A percentile compares a stretch with the other conserved stretches of the same genome.
These are phyloP conservation scores for Furnarius figulus DNA, from an alignment of 2,113 vertebrate species.

Conservation along the genomic window DNA sequence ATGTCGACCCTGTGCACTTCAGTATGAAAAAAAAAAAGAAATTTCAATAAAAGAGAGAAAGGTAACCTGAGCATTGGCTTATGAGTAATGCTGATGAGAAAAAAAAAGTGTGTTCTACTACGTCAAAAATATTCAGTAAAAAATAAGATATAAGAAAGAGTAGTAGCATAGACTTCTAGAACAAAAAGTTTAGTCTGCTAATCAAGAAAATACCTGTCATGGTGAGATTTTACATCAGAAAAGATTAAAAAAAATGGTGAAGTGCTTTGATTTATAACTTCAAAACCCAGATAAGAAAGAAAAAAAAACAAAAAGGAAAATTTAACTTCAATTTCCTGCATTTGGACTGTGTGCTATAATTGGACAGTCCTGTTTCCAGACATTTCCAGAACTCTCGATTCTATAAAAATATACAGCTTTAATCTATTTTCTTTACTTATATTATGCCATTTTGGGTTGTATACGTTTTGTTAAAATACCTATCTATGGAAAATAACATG, in stretches of 20 bases:
- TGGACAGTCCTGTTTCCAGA: background rate
- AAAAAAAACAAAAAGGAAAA: background rate
- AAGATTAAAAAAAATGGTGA: background rate
- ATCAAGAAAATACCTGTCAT: background rate
- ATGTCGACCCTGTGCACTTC: background rate
- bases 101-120: background rate
- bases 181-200: background rate
- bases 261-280: background rate
- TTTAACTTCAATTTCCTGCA: background rate
- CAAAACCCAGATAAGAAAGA: background rate
- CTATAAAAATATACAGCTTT: background rate
- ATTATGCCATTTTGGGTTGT: background rate
- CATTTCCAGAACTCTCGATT: background rate
- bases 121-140: background rate
- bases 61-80: background rate
- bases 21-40: background rate
- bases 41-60: background rate
- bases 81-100: background rate
- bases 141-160: background rate
- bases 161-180: background rate
- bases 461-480: background rate
- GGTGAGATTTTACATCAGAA: background rate
- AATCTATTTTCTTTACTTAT: background rate
- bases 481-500: background rate
- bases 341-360: background rate